These are phyloP conservation scores for Stenotaenia linearis DNA, from an alignment of 2,888 invertebrate species.

Conservation along the genomic window DNA sequence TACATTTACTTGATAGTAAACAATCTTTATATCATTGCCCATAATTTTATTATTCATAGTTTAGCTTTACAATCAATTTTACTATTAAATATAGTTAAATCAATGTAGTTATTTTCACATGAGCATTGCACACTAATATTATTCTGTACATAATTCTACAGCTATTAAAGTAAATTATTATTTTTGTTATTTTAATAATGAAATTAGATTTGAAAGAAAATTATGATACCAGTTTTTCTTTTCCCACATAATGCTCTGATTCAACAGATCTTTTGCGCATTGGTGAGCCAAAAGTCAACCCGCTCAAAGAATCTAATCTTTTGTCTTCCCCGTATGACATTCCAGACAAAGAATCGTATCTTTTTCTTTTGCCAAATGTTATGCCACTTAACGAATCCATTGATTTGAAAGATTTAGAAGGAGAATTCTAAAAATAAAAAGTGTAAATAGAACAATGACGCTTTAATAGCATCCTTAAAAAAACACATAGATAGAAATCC, in stretches of 20 bases:
- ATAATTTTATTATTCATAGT: not conserved
- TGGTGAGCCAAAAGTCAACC: not conserved
- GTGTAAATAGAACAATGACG: no score
- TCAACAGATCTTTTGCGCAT: not conserved
- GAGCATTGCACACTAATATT: not conserved
- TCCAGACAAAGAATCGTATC: not conserved
- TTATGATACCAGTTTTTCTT: not conserved
- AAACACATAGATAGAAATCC: no score
- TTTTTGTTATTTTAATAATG: not conserved
- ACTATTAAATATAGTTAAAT: not conserved
- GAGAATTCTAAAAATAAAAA: not conserved
- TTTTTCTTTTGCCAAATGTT: not conserved
- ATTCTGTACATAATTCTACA: not conserved
- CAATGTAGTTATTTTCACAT: not conserved
- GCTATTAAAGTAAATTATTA: not conserved
- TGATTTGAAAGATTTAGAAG: not conserved
- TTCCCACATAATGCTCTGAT: not conserved
- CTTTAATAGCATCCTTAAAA: no score
- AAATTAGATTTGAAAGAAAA: not conserved
- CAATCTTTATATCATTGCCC: no score
- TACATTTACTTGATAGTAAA: no score
- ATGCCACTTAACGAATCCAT: slow-evolving; percentile 1
- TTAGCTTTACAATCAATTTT: not conserved
- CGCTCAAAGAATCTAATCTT: not conserved
- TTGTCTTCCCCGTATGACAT: not conserved